Evolutionary conservation across 2,797 vertebrate genomes (phyloP), one percentile per base, ranked within the genome.

Genomic region (Lutjanus campechanus): DNA sequence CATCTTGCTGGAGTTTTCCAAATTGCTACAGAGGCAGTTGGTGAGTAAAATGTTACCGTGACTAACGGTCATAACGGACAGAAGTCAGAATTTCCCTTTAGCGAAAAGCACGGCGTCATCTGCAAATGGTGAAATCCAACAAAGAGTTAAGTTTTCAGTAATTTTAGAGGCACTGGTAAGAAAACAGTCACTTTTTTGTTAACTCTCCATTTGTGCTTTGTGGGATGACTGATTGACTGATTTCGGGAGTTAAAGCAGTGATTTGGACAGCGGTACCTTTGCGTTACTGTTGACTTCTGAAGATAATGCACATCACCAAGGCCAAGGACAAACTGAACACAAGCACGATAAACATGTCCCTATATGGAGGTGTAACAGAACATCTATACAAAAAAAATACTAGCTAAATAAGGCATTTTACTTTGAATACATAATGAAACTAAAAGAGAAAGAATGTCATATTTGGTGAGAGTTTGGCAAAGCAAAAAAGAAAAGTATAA

Each of bases 381-480:
- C 88, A 85, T 84, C 81, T 81, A 83, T 79, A 93, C 85, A 92
- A 91, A 93, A 11, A 91, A 76, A 66, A 79, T 13, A 84, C 75
- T 29, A 22, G 86, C 85, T 93, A 95, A 95, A 95, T 95, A 95
- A 95, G 94, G 95, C 95, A 93, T 93, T 92, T 91, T 76, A 92
- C 90, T 91, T 91, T 88, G 83, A 94, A 89, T 90, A 94, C 73
- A 81, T 70, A 41, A 89, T 79, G 68, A 85, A 91, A 85, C 72
- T 64, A 88, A 87, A 75, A 87, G 73, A 80, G 69, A 76, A 77
- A 84, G 71, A 89, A 88, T 69, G 88, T 90, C 79, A 83, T 94
- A 95, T 95, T 95, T 96, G 95, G 94, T 95, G 92, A 94, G 90
- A 88, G 90, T 95, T 93, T 94, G 93, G 92, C 95, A 93, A 95